These are phyloP conservation scores for Sylvia atricapilla DNA, from an alignment of 2,113 vertebrate species.

Conservation along the genomic window DNA sequence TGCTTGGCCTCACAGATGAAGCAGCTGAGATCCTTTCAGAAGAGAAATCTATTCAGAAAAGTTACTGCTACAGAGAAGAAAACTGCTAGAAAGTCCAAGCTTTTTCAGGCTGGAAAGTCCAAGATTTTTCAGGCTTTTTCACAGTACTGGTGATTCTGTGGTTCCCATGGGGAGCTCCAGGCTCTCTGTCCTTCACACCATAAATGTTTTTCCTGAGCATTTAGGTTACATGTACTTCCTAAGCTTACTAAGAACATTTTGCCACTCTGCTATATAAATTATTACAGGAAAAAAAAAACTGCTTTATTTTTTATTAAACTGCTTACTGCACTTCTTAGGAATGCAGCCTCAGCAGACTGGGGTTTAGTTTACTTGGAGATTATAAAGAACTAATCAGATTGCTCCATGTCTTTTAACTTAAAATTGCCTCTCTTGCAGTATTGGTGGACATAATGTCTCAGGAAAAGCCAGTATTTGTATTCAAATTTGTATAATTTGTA, in stretches of 20 bases:
- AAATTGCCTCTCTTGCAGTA: neutral
- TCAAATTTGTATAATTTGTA: too few relatives aligned
- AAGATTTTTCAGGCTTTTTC: neutral
- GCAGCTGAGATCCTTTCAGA: neutral
- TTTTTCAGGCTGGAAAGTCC: neutral
- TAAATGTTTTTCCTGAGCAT: neutral
- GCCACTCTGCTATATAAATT: neutral
- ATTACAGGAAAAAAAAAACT: neutral
- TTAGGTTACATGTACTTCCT: neutral
- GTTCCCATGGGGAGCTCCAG: neutral
- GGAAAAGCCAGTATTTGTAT: neutral
- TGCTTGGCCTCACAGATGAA: neutral
- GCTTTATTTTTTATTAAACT: neutral
- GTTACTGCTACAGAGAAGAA: neutral
- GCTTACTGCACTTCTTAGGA: neutral
- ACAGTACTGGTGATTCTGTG: neutral
- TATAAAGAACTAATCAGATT: neutral
- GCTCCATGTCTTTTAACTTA: neutral
- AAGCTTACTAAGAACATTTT: neutral
- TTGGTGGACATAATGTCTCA: neutral
- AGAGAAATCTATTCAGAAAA: neutral
- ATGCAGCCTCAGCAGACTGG: neutral
- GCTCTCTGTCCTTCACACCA: neutral
- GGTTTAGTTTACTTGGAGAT: neutral
- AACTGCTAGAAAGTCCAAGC: neutral